These are phyloP conservation scores for Sinelater perroti DNA, from an alignment of 2,888 invertebrate genomes.

Conservation along the genomic window DNA sequence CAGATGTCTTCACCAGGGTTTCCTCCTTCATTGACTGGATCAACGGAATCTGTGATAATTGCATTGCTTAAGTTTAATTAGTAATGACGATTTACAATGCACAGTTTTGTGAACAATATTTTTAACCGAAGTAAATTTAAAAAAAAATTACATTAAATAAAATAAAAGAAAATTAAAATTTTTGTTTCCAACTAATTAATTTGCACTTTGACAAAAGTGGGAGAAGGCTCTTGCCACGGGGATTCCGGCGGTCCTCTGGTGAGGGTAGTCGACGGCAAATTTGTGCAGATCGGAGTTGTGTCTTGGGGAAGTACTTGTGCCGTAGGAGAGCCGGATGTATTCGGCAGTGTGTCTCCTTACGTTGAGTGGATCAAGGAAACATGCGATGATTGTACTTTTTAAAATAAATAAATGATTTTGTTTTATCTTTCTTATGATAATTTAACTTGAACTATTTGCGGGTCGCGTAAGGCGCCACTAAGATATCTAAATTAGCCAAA, in stretches of 20 bases:
- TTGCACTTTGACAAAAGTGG: slow-evolving; percentile 66
- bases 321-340: slow-evolving; percentile 64
- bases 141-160: too few species aligned
- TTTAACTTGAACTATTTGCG: too few species aligned
- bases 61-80: slow-evolving; percentile 49
- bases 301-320: slow-evolving; percentile 67
- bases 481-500: too few species aligned
- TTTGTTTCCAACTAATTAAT: too few species aligned
- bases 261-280: slow-evolving; percentile 44
- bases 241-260: slow-evolving; percentile 49
- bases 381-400: not conserved
- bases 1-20: slow-evolving; percentile 35
- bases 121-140: too few species aligned
- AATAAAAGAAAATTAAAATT: too few species aligned
- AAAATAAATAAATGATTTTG: too few species aligned
- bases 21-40: slow-evolving; percentile 30
- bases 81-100: too few species aligned
- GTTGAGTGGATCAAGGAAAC: slow-evolving; percentile 58
- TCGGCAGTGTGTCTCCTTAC: slow-evolving; percentile 62
- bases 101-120: too few species aligned
- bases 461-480: too few species aligned
- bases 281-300: slow-evolving; percentile 61
- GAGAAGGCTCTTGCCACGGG: slow-evolving; percentile 70
- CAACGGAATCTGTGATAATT: slow-evolving; percentile 7
- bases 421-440: too few species aligned